Evolutionary conservation across 2,113 vertebrate species (phyloP).

Genomic region (Tor tambroides): DNA sequence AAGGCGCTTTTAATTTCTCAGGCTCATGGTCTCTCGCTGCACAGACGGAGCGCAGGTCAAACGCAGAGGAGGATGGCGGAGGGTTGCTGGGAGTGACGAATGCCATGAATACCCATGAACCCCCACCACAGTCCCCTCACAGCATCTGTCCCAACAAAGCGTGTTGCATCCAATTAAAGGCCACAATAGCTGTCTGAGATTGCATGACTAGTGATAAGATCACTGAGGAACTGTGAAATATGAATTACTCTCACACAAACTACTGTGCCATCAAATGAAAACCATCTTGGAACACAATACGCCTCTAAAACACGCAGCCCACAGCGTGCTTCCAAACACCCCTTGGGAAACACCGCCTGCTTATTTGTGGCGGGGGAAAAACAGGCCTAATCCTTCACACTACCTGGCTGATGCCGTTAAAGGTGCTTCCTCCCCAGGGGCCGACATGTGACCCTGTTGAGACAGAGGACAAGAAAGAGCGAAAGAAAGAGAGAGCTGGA

Average conservation of each 20-base stretch:
- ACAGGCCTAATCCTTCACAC: constrained; percentile 42
- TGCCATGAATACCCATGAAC: constrained; percentile 62
- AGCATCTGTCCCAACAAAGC: constrained; percentile 23
- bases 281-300: constrained; percentile 14
- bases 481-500: constrained; percentile 44
- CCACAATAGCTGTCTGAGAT: constrained; percentile 7
- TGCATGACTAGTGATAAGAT: constrained; percentile 12
- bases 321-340: constrained; percentile 16
- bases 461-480: constrained; percentile 49
- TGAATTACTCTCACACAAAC: constrained; percentile 19
- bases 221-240: neutral
- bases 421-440: constrained; percentile 56
- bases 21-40: constrained; percentile 56
- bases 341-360: constrained; percentile 3
- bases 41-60: constrained; percentile 72
- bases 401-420: constrained; percentile 49
- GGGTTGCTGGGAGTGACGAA: constrained; percentile 73
- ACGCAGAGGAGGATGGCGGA: constrained; percentile 61
- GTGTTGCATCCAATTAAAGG: constrained; percentile 3
- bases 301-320: constrained; percentile 12
- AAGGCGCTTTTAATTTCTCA: constrained; percentile 78
- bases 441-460: constrained; percentile 62
- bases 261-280: neutral
- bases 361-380: constrained; percentile 31
- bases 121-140: constrained; percentile 32